These are phyloP conservation scores for Trichoplax adhaerens DNA, from an alignment of 37 sponge, comb jelly and placozoan species.

Conservation along the genomic window DNA sequence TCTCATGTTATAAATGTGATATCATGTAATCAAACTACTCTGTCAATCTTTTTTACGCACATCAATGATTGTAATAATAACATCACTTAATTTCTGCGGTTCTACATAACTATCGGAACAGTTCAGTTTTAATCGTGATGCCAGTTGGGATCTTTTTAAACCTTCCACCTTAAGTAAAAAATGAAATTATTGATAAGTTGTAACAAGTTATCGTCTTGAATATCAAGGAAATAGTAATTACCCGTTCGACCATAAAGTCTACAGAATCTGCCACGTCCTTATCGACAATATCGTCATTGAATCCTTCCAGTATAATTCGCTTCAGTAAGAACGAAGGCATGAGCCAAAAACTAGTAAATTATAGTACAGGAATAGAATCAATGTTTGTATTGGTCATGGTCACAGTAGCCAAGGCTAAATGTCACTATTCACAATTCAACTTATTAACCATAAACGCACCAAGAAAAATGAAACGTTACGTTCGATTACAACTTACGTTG, in stretches of 20 bases:
- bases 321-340: slow-evolving; percentile 82
- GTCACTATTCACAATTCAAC: not conserved
- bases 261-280: slow-evolving; percentile 66
- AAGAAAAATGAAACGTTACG: too few species aligned
- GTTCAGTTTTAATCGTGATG: slow-evolving; percentile 76
- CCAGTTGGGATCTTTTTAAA: slow-evolving; percentile 48
- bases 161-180: slow-evolving; percentile 44
- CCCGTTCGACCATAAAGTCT: slow-evolving; percentile 97
- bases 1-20: not conserved
- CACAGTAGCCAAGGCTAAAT: not conserved
- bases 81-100: slow-evolving; percentile 63
- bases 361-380: not conserved
- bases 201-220: too few species aligned
- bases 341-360: slow-evolving; percentile 35
- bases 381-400: not conserved
- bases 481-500: too few species aligned
- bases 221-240: slow-evolving; percentile 9
- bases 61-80: slow-evolving; percentile 76
- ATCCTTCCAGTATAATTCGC: slow-evolving; percentile 52
- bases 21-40: slow-evolving; percentile 15
- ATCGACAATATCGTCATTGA: slow-evolving; percentile 49
- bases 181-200: not conserved
- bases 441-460: too few species aligned
- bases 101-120: slow-evolving; percentile 70
- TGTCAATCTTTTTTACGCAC: too few species aligned